Evolutionary conservation across 2,888 invertebrate genomes (phyloP), one percentile per base, ranked within the genome.

Genomic region (Mystacides longicornis): DNA sequence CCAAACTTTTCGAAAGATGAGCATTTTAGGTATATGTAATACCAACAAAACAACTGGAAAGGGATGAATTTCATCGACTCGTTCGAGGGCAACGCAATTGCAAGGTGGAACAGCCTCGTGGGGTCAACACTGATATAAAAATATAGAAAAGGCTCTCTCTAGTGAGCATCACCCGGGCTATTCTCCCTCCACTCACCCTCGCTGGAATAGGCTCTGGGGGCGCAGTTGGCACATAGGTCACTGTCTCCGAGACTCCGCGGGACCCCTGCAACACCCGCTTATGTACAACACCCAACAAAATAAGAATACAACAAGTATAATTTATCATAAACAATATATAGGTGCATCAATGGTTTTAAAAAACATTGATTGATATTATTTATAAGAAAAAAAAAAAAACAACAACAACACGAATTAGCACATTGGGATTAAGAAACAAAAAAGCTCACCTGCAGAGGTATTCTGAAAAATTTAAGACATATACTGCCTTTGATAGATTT

Each of bases 121-220:
- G 4, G 14, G 37, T 4, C 14, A 7, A 37, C n/a, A n/a, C n/a
- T 37, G 16, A 37, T 37, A 37, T 14, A 3, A 37, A 7, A 3
- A 37, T 3, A 7, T n/a, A n/a, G 16, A 37, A 3, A 7, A 37
- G 14, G 14, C 45, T 45, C 45, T 45, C 45, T 45, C 45, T 19
- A 45, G 45, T 45, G 21, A 45, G 45, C 21, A 16, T 37, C 37
- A 37, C 37, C 37, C 37, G 37, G 37, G 37, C 37, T 37, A 37
- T 37, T 48, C 23, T 37, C 43, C 33, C 48, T 52, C 37, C 55
- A 69, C 71, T 71, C 71, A 71, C 71, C 70, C 68, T 68, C 68
- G 59, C 65, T 64, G 59, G 69, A 67, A 63, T 66, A 60, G 62
- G 68, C 63, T 56, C 67, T 65, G 52, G 53, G 27, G 50, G 58